Evolutionary conservation across 1,140 invertebrate genomes (phyloP), one percentile per base, ranked within the genome.

Genomic region (Harpegnathos saltator): DNA sequence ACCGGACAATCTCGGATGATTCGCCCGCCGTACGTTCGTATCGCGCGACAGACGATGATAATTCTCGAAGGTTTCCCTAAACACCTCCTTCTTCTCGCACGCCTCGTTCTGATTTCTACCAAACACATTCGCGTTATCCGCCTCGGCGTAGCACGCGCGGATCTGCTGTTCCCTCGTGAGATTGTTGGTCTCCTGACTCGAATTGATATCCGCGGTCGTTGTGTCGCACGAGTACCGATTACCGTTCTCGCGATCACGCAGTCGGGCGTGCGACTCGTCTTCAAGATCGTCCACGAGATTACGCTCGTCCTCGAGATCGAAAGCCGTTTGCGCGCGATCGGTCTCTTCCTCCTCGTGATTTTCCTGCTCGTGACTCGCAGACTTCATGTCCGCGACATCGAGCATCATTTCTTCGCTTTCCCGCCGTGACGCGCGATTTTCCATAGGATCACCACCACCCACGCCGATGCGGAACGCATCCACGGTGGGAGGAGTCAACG

Each of bases 391-490:
- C 5, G 38, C 66, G 7, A 86, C 56, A 9, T 91, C 90, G 22
- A 90, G 90, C 0, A 87, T 82, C 82, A 91, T 90, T 0, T 92
- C 90, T 0, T 81, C 87, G 7, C 88, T 78, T 38, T 92, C 92
- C 69, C 90, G 91, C 12, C 77, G 82, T 19, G 90, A 54, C 17
- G 91, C 58, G 3, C 90, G 92, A 80, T 90, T 92, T 50, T 91
- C 91, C 0, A 90, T 92, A 63, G 92, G 83, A 12, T 94, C 92
- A n/a, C n/a, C n/a, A n/a, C n/a, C n/a, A n/a, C n/a, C n/a, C 59
- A 91, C 93, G 0, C 91, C 92, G 22, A 93, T 92, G 68, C 92
- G 91, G 33, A 92, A 93, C 0, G 90, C 89, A 48, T 93, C 92
- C 0, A 91, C 91, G 9, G 91, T 93, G 1, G 92, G 92, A 26